Conservation (phyloP, 2,888 invertebrate genomes). For the Spisula subtruncata region DNA sequence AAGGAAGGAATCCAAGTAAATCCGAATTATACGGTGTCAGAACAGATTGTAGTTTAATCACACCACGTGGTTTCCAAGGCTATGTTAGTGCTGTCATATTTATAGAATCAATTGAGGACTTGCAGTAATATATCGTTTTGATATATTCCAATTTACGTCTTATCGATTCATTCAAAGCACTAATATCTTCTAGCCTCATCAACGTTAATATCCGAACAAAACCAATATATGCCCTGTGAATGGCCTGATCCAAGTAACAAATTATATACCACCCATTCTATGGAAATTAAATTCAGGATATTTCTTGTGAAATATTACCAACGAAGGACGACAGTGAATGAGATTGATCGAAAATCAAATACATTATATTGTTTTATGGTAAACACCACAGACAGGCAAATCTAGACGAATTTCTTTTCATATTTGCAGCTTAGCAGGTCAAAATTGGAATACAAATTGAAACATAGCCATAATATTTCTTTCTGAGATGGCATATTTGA, state of each 20-base stretch:
- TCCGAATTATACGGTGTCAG: constrained; percentile 8
- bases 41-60: background rate
- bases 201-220: background rate
- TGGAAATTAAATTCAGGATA: constrained; percentile 43
- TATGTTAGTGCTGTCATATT: background rate
- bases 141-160: constrained; percentile 18
- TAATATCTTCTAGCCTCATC: constrained; percentile 19
- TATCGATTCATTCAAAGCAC: background rate
- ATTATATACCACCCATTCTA: constrained; percentile 26
- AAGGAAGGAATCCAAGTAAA: background rate
- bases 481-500: constrained; percentile 31
- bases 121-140: background rate
- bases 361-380: constrained; percentile 44
- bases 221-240: background rate
- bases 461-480: constrained; percentile 10
- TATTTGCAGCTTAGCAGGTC: constrained; percentile 35
- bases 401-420: constrained; percentile 29
- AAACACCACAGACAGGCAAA: constrained; percentile 9
- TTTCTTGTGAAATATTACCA: constrained; percentile 36
- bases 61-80: background rate
- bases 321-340: constrained; percentile 23
- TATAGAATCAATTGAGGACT: background rate
- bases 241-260: background rate
- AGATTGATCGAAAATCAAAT: constrained; percentile 48
- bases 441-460: constrained; percentile 34